Percentiles rank a stretch among this genome's conserved stretches.
Conservation (phyloP, 2,888 invertebrate genomes). For the Scaptomyza flava region DNA sequence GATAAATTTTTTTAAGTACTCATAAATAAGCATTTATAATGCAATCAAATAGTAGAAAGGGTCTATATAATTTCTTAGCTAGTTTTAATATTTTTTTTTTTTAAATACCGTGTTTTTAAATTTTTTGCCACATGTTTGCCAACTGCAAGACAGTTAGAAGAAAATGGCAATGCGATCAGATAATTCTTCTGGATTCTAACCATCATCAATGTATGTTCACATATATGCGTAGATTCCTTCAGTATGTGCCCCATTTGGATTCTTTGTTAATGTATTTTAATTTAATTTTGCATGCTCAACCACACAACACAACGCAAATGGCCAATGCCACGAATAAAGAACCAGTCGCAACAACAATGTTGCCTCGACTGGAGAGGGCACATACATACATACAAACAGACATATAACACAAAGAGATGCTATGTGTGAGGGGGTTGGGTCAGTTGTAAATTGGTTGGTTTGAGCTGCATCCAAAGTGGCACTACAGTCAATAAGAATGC, state of each 20-base stretch:
- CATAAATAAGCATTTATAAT: not conserved
- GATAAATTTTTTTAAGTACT: too few species aligned
- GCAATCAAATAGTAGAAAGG: too few species aligned
- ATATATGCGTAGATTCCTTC: conserved; percentile 4
- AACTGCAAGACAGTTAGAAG: too few species aligned
- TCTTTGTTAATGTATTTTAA: conserved; percentile 77
- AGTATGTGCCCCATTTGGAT: conserved; percentile 17
- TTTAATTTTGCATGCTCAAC: conserved; percentile 79
- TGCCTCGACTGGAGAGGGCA: not conserved
- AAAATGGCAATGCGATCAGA: not conserved
- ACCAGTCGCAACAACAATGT: conserved; percentile 63
- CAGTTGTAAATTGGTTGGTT: conserved; percentile 11
- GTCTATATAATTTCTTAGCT: too few species aligned
- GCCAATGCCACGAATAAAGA: conserved; percentile 54
- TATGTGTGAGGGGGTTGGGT: conserved; percentile 5
- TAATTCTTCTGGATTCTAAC: not conserved
- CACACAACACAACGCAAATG: conserved; percentile 61
- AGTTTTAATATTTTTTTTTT: too few species aligned
- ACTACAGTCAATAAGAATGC: conserved; percentile 79
- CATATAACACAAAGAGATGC: conserved; percentile 14
- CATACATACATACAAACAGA: conserved; percentile 9
- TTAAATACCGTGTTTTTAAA: too few species aligned
- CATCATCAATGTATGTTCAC: not conserved
- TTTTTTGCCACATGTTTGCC: too few species aligned
- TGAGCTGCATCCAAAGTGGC: conserved; percentile 64